Evolutionary conservation across 1,140 invertebrate species (phyloP).

Genomic region (Heliconius himera): DNA sequence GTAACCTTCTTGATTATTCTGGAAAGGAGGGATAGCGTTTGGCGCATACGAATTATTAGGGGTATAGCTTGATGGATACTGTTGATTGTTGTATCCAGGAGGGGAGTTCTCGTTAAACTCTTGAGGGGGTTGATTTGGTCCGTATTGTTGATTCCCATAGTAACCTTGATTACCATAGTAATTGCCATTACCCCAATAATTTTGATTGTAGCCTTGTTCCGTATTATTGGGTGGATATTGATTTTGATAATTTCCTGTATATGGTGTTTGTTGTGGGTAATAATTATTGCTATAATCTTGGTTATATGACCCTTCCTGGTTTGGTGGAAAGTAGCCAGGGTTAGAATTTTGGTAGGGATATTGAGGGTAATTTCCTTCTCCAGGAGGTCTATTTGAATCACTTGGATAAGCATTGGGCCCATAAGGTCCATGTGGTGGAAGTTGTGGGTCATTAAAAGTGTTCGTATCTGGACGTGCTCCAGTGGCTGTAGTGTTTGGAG

Average conservation of each 20-base stretch:
- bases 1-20: constrained; percentile 59
- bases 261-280: constrained; percentile 41
- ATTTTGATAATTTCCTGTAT: constrained; percentile 62
- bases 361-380: constrained; percentile 49
- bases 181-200: constrained; percentile 67
- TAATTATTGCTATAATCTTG: constrained; percentile 68
- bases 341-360: constrained; percentile 67
- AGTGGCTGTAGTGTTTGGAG: constrained; percentile 82
- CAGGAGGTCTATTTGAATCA: constrained; percentile 54
- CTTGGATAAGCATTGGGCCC: constrained; percentile 42
- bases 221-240: constrained; percentile 64
- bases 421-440: constrained; percentile 58
- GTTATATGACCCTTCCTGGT: constrained; percentile 61
- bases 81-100: constrained; percentile 59
- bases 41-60: constrained; percentile 43
- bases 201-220: constrained; percentile 66
- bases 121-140: constrained; percentile 55
- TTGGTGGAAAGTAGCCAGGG: constrained; percentile 67
- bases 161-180: constrained; percentile 71
- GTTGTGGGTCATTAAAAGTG: constrained; percentile 47
- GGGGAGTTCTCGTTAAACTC: constrained; percentile 46
- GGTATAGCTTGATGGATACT: constrained; percentile 61
- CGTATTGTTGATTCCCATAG: constrained; percentile 71
- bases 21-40: constrained; percentile 46
- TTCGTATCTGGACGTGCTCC: constrained; percentile 46